Evolutionary conservation across 1,140 invertebrate species (phyloP), one percentile per base, ranked within the genome.

Genomic region (Lordiphosa collinella): DNA sequence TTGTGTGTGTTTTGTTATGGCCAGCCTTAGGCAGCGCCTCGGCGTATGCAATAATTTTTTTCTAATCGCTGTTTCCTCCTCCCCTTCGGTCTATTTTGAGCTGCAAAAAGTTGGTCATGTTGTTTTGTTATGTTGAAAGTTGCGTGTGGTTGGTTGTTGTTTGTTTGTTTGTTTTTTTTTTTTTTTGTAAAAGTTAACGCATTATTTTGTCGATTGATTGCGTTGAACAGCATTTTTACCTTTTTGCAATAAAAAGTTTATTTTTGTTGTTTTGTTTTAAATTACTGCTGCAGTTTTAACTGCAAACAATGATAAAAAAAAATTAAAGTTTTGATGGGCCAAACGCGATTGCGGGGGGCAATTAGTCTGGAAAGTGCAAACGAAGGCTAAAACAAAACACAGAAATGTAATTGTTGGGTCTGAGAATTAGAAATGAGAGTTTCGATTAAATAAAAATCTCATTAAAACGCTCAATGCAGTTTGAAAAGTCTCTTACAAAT

Each of bases 251-350:
- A 48, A 61, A 41, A 82, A 80, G 65, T 76, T 84, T 63, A 76
- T 84, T 70, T 74, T 64, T n/a, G n/a, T 66, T 75, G 70, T 64
- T 80, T 76, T 80, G 55, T 57, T 53, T 74, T 68, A 80, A 76
- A 78, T 25, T 80, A 78, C 75, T 80, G 78, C 78, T 75, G 76
- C 84, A 80, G 84, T 80, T 80, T 80, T 84, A 78, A 80, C 74
- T 69, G 58, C 49, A 4, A n/a, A 31, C 9, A 36, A 49, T 40
- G 43, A 37, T 47, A 49, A 54, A 31, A 35, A 32, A 80, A 80
- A 80, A 70, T 53, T 48, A 37, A 63, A 64, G 38, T 34, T 46
- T 64, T 25, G 22, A 25, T 25, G 6, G 22, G 22, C 22, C 5
- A 25, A 25, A 25, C 5, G 22, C 22, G 22, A 25, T 25, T 25